These are phyloP conservation scores for Rhinatrema bivittatum DNA, from an alignment of 2,797 vertebrate genomes.

Conservation along the genomic window DNA sequence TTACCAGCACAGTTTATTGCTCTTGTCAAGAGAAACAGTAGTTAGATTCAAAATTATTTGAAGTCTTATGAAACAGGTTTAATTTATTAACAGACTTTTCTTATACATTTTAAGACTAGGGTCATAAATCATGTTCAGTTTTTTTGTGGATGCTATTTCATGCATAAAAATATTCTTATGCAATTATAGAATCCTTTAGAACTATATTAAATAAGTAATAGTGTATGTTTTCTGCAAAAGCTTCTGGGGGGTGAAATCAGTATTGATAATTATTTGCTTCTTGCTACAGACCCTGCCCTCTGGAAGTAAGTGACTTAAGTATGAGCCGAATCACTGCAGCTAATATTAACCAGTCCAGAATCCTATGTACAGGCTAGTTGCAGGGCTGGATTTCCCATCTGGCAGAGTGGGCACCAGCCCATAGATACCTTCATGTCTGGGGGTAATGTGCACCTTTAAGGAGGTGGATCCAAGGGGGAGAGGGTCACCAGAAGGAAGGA, in stretches of 20 bases:
- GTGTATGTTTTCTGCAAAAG: slow-evolving; percentile 40
- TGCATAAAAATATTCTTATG: slow-evolving; percentile 54
- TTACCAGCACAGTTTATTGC: slow-evolving; percentile 59
- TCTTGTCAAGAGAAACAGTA: slow-evolving; percentile 62
- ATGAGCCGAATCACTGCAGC: no score
- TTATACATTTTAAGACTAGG: slow-evolving; percentile 53
- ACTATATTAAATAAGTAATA: slow-evolving; percentile 44
- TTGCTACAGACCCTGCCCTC: no score
- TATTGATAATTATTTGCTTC: no score
- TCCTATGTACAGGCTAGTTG: no score
- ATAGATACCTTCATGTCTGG: no score
- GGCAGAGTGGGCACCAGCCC: no score
- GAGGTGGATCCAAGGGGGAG: no score
- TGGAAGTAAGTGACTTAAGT: no score
- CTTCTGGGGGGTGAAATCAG: slow-evolving; percentile 42
- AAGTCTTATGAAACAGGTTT: slow-evolving; percentile 62
- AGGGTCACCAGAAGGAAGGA: no score
- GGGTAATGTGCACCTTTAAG: no score
- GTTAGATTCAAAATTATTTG: slow-evolving; percentile 62
- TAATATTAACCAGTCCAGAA: no score
- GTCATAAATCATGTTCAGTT: slow-evolving; percentile 50
- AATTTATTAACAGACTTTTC: slow-evolving; percentile 64
- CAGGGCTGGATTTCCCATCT: no score
- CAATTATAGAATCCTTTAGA: slow-evolving; percentile 44
- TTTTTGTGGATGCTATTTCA: slow-evolving; percentile 58